These are phyloP conservation scores for Araneus ventricosus DNA, from an alignment of 1,140 invertebrate genomes.

Conservation along the genomic window DNA sequence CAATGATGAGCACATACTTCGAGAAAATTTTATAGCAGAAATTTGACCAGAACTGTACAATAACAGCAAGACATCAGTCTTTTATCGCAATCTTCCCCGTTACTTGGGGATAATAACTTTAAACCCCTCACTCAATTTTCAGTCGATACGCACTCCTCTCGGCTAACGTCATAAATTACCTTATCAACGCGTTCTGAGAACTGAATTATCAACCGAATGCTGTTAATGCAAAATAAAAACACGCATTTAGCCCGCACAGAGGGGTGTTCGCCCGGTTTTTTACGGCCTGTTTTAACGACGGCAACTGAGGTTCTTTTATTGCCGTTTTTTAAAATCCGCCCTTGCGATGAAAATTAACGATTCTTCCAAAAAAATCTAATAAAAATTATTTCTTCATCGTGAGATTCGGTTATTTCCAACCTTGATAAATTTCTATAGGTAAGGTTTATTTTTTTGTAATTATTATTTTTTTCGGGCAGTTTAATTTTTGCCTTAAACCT, in stretches of 20 bases:
- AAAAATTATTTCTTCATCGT: conserved; percentile 30
- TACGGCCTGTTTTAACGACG: not conserved
- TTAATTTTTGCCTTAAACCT: not conserved
- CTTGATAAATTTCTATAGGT: not conserved
- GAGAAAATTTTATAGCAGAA: too few relatives aligned
- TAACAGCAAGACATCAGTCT: not conserved
- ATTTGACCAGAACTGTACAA: not conserved
- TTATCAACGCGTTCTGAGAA: not conserved
- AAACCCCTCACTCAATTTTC: not conserved
- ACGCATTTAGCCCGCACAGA: not conserved
- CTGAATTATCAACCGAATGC: conserved; percentile 1
- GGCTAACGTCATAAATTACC: conserved; percentile 1
- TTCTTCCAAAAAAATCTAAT: not conserved
- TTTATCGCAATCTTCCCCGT: not conserved
- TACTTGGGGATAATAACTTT: conserved; percentile 4
- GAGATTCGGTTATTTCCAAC: not conserved
- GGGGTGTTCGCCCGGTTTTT: not conserved
- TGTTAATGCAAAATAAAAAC: conserved; percentile 41
- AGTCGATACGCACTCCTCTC: conserved; percentile 1
- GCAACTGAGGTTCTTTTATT: not conserved
- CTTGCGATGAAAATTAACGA: conserved; percentile 20
- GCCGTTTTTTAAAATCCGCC: not conserved
- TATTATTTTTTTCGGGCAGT: too few relatives aligned
- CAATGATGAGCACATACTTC: too few relatives aligned
- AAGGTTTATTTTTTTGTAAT: not conserved